Evolutionary conservation across 2,113 vertebrate genomes (phyloP).

Genomic region (Crotalus helleri): DNA sequence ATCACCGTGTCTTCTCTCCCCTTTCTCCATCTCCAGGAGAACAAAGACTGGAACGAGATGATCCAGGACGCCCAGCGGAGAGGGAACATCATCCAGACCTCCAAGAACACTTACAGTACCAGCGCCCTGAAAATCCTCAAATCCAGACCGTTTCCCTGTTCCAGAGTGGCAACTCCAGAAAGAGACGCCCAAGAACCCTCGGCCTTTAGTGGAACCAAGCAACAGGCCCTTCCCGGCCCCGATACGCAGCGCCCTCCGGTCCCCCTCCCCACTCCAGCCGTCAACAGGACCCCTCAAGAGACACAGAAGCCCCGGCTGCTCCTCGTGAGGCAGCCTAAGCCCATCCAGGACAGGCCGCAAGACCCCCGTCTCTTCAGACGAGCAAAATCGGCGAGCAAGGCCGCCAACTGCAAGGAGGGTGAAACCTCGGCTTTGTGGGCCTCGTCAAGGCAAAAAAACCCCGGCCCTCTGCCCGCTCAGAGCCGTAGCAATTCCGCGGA

Average conservation of each 20-base stretch:
- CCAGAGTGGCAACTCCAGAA: accelerated
- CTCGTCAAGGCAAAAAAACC: background rate
- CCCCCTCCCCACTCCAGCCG: background rate
- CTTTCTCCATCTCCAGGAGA: constrained; percentile 63
- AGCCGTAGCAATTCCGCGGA: accelerated
- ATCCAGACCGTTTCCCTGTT: constrained; percentile 21
- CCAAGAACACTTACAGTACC: constrained; percentile 61
- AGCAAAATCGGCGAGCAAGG: constrained; percentile 29
- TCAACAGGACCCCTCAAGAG: background rate
- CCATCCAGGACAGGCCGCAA: constrained; percentile 44
- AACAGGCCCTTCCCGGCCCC: background rate
- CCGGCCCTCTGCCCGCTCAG: background rate
- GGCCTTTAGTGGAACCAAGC: constrained; percentile 14
- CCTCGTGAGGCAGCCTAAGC: accelerated
- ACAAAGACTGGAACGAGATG: constrained; percentile 77
- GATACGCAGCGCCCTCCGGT: accelerated
- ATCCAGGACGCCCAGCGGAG: constrained; percentile 78
- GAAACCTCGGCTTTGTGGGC: constrained; percentile 18
- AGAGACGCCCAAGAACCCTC: background rate
- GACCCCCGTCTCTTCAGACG: constrained; percentile 71
- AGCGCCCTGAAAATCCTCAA: constrained; percentile 75
- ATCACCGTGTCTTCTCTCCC: too few relatives aligned
- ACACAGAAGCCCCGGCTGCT: background rate
- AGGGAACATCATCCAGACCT: constrained; percentile 72
- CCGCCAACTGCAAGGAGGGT: background rate